Conservation (phyloP, 2,113 vertebrate species). For the Scalopus aquaticus region DNA sequence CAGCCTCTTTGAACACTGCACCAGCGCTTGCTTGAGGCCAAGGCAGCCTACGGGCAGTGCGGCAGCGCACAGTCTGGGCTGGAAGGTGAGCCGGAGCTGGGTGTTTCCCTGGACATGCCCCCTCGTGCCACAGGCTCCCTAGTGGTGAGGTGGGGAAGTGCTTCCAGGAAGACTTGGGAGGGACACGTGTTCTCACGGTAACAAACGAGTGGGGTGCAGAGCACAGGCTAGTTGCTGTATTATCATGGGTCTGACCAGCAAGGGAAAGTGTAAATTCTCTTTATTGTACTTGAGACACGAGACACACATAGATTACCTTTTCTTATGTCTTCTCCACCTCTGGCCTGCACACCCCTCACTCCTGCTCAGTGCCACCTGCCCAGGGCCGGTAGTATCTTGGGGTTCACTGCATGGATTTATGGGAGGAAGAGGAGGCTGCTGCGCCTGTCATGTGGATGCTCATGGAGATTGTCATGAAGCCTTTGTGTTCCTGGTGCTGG, state of each 20-base stretch:
- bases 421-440: background rate
- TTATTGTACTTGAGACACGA: accelerated
- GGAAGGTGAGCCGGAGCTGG: background rate
- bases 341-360: background rate
- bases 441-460: background rate
- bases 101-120: background rate
- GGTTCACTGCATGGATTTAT: background rate
- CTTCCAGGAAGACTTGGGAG: background rate
- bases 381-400: background rate
- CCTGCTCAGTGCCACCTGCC: background rate
- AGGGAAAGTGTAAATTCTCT: background rate
- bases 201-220: background rate
- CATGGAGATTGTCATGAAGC: background rate
- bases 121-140: background rate
- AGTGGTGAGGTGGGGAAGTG: background rate
- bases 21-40: background rate
- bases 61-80: background rate
- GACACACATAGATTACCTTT: accelerated
- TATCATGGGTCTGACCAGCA: background rate
- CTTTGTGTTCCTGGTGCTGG: background rate
- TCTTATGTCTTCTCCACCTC: background rate
- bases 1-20: too few species aligned
- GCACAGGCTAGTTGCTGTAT: background rate
- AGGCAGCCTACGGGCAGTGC: background rate
- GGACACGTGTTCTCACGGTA: background rate